These are phyloP conservation scores for Leucophora obtusa DNA, from an alignment of 2,888 invertebrate species.

Conservation along the genomic window DNA sequence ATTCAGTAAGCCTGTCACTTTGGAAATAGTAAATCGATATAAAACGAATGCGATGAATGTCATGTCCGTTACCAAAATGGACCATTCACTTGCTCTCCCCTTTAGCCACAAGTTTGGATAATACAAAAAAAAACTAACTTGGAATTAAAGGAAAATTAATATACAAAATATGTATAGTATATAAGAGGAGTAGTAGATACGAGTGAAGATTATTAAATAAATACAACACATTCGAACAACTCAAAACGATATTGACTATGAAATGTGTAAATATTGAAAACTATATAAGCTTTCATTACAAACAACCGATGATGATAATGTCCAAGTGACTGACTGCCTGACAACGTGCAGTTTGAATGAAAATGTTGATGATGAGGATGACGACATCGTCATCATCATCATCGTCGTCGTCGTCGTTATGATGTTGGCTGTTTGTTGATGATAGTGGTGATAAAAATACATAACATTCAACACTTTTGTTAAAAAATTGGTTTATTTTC, in stretches of 20 bases:
- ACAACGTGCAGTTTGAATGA: neutral
- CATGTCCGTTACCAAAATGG: constrained; percentile 25
- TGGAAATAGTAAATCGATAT: neutral
- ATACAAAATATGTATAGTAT: neutral
- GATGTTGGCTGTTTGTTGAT: constrained; percentile 51
- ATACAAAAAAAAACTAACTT: constrained; percentile 7
- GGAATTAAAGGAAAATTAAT: constrained; percentile 1
- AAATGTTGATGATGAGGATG: neutral
- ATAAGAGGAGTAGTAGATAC: neutral
- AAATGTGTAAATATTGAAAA: constrained; percentile 23
- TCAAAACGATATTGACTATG: constrained; percentile 21
- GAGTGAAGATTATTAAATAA: no score
- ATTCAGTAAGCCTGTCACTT: no score
- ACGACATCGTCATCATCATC: neutral
- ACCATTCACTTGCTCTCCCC: neutral
- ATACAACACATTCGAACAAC: neutral
- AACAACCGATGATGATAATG: neutral
- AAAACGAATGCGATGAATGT: constrained; percentile 7
- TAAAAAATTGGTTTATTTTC: constrained; percentile 58
- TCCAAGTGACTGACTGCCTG: neutral
- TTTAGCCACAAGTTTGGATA: neutral
- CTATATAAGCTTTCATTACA: neutral
- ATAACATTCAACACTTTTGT: constrained; percentile 63
- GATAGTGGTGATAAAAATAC: constrained; percentile 60
- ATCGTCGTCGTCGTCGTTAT: constrained; percentile 27